Base-by-base conservation (phyloP, 2,113 vertebrate genomes). In the Channa maculata region DNA sequence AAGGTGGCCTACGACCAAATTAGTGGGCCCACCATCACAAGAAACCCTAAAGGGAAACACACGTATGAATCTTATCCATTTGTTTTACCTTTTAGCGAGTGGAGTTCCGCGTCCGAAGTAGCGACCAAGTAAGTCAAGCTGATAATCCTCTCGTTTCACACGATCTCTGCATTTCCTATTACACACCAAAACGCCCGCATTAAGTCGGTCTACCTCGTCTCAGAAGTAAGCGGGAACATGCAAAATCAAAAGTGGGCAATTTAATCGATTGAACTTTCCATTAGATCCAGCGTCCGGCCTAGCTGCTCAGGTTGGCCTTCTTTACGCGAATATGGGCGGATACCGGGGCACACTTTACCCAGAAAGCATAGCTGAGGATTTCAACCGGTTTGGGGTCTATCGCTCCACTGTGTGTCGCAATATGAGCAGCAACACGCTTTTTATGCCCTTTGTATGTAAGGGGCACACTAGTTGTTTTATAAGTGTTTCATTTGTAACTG, bases 21-120 rank as follows among this genome's bases (percentile, higher is more conserved):
- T 24, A 24, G 24, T 24, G 24, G 24, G 24, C 24, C 24, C 24
- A 24, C 24, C 24, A 24, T 24, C 24, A 24, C 24, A 24, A 24
- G 24, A 54, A 64, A 34, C 4, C 38, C 2, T 3, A 45, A 61
- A 60, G 33, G 14, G 49, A 64, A 55, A 54, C 75, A 66, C 75
- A 81, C 38, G 66, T 79, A 80, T 43, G 37, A 71, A 83, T 77
- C 44, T 36, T 50, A 59, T 62, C 69, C 61, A 37, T 84, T 82
- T 74, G 68, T 83, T 91, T 92, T 94, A 94, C 93, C 93, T 94
- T 91, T 88, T 84, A 87, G 83, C 77, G 83, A 91, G 71, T 78
- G 88, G 83, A 94, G 93, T 94, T 94, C 93, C 93, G 93, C 86
- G 93, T 95, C 93, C 88, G 86, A 92, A 92, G 85, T 88, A 85